Conservation (phyloP, 1,140 invertebrate genomes). For the Tetramorium simillimum region DNA sequence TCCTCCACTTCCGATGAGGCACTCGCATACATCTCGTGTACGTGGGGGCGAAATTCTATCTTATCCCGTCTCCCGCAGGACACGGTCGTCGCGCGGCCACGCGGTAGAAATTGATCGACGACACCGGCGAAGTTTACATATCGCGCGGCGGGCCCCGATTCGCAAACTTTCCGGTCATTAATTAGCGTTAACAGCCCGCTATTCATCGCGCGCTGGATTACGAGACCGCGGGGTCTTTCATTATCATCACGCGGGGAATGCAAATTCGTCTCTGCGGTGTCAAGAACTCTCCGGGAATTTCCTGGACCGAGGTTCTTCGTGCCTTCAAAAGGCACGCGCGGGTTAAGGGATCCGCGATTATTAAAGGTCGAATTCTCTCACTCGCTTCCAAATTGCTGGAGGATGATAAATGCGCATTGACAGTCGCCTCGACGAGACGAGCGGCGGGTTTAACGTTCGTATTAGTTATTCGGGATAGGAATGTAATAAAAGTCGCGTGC, state of each 20-base stretch:
- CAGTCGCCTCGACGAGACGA: constrained; percentile 40
- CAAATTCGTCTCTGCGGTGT: constrained; percentile 21
- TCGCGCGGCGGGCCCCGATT: neutral
- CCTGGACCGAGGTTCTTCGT: neutral
- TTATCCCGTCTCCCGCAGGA: constrained; percentile 49
- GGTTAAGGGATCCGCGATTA: neutral
- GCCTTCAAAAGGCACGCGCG: neutral
- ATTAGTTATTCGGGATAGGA: constrained; percentile 70
- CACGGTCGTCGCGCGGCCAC: neutral
- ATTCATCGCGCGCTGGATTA: neutral
- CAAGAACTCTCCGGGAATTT: neutral
- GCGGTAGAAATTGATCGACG: constrained; percentile 10
- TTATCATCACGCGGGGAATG: constrained; percentile 22
- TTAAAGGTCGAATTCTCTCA: constrained; percentile 1
- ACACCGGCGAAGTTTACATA: neutral
- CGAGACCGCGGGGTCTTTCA: neutral
- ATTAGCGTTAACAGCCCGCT: constrained; percentile 35
- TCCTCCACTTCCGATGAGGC: constrained; percentile 77
- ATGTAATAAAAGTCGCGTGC: constrained; percentile 73
- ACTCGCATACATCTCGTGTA: neutral
- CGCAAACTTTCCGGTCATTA: constrained; percentile 21
- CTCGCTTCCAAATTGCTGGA: neutral
- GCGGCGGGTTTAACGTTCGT: constrained; percentile 63
- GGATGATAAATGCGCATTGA: constrained; percentile 17
- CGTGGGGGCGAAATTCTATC: constrained; percentile 66